Base-by-base conservation (phyloP, 2,888 invertebrate species). In the Muscina levida region DNA sequence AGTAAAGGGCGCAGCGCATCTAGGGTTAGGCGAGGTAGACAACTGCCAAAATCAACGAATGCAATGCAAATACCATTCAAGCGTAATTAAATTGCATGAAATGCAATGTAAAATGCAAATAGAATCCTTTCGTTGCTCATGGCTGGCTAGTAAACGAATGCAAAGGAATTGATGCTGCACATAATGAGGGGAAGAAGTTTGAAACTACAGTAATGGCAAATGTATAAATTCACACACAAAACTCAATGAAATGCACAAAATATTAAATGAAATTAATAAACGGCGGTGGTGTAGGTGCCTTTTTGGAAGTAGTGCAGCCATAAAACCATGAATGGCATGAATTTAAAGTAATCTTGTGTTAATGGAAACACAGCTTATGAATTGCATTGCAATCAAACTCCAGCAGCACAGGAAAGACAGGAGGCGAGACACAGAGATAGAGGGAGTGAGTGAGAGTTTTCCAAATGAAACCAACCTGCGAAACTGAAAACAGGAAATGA, bases 231-330 rank as follows among this genome's bases (percentile, higher is more conserved):
- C 24, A 24, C 10, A 24, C 10, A 53, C 19, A 8, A 51, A 51
- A 51, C 2, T 19, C 39, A 75, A 48, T 74, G 67, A 59, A 59
- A 59, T 59, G 56, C 48, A 39, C 17, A 3, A 2, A 31, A 59
- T 42, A 68, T 75, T 59, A 68, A 75, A 75, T 48, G 37, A 72
- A 65, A 72, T 72, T 72, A 72, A 72, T 74, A 68, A 66, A 74
- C 31, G 31, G 8, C 31, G n/a, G n/a, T n/a, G n/a, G n/a, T n/a
- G n/a, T n/a, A 31, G 67, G 57, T 57, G 67, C 11, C 17, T 42
- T 26, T 66, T 51, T 44, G 11, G 44, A 11, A n/a, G 44, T 4
- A 44, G 44, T 2, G 10, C 37, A 6, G 10, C 37, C 37, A 4
- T 10, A 6, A 37, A 4, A 4, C 37, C 37, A 5, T 8, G 31